A percentile compares a stretch with the other conserved stretches of the same genome.
These are phyloP conservation scores for Scylla paramamosain DNA, from an alignment of 1,140 invertebrate genomes.

Conservation along the genomic window DNA sequence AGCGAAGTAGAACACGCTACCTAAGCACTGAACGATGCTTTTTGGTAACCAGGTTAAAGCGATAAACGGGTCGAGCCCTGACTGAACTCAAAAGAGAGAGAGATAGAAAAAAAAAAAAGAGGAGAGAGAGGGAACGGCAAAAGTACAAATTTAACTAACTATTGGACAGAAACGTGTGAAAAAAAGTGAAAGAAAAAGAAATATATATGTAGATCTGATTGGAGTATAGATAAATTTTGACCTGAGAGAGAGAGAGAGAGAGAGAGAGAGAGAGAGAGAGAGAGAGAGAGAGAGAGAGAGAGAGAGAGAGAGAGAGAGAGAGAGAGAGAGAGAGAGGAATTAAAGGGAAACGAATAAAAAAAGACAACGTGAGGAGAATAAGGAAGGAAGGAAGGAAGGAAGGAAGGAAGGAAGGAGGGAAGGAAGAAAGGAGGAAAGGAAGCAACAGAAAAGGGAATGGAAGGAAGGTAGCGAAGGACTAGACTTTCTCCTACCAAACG, in stretches of 20 bases:
- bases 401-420: background rate
- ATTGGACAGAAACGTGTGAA: no score
- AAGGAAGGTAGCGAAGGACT: background rate
- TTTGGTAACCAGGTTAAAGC: constrained; percentile 6
- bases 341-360: background rate
- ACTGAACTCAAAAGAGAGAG: background rate
- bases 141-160: no score
- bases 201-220: no score
- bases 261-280: background rate
- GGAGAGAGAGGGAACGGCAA: background rate
- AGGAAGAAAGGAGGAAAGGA: background rate
- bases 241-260: no score
- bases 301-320: background rate
- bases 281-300: background rate
- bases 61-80: background rate
- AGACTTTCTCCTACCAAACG: no score
- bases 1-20: background rate
- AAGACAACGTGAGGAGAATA: background rate
- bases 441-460: background rate
- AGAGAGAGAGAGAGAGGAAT: background rate
- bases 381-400: background rate
- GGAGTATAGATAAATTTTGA: no score
- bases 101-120: background rate
- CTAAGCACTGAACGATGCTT: background rate
- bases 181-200: no score